Base-by-base conservation (phyloP, 2,113 vertebrate species). In the Sporophila hypoxantha region DNA sequence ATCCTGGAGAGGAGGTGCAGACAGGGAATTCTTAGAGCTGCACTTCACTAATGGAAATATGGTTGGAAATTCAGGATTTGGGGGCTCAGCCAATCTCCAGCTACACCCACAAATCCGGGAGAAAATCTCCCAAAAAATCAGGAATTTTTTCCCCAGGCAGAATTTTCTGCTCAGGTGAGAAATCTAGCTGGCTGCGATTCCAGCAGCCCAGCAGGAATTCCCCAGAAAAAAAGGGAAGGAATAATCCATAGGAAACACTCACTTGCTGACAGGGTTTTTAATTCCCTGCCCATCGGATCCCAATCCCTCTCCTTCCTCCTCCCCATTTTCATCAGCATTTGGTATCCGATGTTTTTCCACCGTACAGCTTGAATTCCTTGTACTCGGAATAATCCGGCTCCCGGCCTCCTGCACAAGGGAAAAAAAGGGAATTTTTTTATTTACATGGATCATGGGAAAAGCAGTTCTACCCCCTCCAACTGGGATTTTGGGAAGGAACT, bases 241-340 rank as follows among this genome's bases (percentile, higher is more conserved):
- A 47, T 29, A 17, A 75, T 61, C 47, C 37, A 19, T 2, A 5
- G 60, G 6, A 44, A n/a, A 47, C 42, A 82, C 97, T 94, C 92
- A 99, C 99, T 98, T 99, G 98, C 98, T 97, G 37, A 99, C 99
- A 0, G 99, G 99, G 83, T 97, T 98, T 94, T 98, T 99, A 96
- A 99, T 99, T 70, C 99, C 99, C 91, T 99, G 98, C 44, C 98
- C 98, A 0, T 99, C 99, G 0, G 97, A 97, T 42, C 99, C 99
- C 14, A 99, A 97, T 4, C 99, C 99, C 3, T 99, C 99, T 3
- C 99, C 99, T 80, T 99, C 99, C 93, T 99, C 99, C 99, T 99
- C 87, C 99, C 99, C 99, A 99, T 99, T 95, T 99, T 99, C 99
- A 99, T 99, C 39, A n/a, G 97, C 99, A n/a, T 99, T 80, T 98